Percentiles rank a stretch among this genome's conserved stretches.
These are phyloP conservation scores for Eubasilissa splendida DNA, from an alignment of 2,888 invertebrate species.

Conservation along the genomic window DNA sequence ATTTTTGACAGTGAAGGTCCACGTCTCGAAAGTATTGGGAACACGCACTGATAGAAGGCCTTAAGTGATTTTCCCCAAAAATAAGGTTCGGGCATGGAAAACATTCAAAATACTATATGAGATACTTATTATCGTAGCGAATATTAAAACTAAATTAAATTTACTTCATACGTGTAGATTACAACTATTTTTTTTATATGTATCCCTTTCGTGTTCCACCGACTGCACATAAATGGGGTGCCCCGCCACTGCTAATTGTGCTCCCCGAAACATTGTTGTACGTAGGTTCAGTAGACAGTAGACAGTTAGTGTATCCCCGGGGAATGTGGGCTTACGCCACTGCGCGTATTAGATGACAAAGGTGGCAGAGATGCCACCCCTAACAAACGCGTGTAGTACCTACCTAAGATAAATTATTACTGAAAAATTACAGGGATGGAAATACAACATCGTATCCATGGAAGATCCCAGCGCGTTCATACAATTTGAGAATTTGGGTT, in stretches of 20 bases:
- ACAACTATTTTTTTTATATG: background rate
- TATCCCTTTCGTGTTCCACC: conserved; percentile 13
- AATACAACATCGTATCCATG: no score
- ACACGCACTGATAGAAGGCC: no score
- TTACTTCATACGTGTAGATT: no score
- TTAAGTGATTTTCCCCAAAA: no score
- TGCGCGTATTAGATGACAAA: conserved; percentile 43
- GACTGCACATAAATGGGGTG: conserved; percentile 35
- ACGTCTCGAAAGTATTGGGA: no score
- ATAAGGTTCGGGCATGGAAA: no score
- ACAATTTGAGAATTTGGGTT: no score
- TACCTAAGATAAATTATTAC: conserved; percentile 1
- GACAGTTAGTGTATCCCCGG: conserved; percentile 40
- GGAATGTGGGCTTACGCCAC: conserved; percentile 32
- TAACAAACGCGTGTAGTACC: background rate
- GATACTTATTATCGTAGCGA: no score
- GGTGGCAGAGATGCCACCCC: conserved; percentile 18
- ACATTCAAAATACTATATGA: no score
- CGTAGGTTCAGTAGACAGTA: conserved; percentile 18
- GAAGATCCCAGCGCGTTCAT: no score
- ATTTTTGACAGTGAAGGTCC: no score
- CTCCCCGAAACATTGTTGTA: conserved; percentile 49
- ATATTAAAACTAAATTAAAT: no score
- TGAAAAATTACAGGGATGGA: background rate
- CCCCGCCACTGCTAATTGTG: conserved; percentile 52